A percentile compares a stretch with the other conserved stretches of the same genome.
These are phyloP conservation scores for Suillia variegata DNA, from an alignment of 2,888 invertebrate species.

Conservation along the genomic window DNA sequence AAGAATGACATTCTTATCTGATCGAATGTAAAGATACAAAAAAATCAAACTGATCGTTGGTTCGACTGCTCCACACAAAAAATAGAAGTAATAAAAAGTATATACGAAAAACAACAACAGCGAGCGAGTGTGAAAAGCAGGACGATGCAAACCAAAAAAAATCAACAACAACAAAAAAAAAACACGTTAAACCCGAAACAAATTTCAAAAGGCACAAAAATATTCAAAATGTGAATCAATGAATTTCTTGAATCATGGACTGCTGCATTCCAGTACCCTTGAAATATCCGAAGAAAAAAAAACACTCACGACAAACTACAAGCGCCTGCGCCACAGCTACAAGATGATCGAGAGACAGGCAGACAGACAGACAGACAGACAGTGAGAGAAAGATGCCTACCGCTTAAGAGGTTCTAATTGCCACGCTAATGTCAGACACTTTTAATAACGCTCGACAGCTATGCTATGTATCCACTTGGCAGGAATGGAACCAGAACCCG, in stretches of 20 bases:
- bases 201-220: conserved; percentile 7
- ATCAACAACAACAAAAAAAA: conserved; percentile 18
- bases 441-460: conserved; percentile 14
- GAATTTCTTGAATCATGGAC: conserved; percentile 8
- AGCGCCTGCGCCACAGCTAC: conserved; percentile 32
- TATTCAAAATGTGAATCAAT: conserved; percentile 17
- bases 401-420: conserved; percentile 22
- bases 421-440: conserved; percentile 21
- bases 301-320: conserved; percentile 32
- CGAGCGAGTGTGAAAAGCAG: conserved; percentile 16
- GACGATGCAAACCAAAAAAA: conserved; percentile 21
- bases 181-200: conserved; percentile 10
- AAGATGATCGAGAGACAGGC: background rate
- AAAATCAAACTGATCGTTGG: background rate
- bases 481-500: no score
- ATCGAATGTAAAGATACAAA: conserved; percentile 5
- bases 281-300: conserved; percentile 10
- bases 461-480: background rate
- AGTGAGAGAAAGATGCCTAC: background rate
- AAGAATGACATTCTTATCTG: conserved; percentile 14
- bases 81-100: no score
- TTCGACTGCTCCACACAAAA: background rate
- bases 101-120: background rate
- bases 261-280: conserved; percentile 5
- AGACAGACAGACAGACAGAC: no score